Percentiles rank a stretch among this genome's conserved stretches.
These are phyloP conservation scores for Epinephelus awoara DNA, from an alignment of 2,797 vertebrate genomes.

Conservation along the genomic window DNA sequence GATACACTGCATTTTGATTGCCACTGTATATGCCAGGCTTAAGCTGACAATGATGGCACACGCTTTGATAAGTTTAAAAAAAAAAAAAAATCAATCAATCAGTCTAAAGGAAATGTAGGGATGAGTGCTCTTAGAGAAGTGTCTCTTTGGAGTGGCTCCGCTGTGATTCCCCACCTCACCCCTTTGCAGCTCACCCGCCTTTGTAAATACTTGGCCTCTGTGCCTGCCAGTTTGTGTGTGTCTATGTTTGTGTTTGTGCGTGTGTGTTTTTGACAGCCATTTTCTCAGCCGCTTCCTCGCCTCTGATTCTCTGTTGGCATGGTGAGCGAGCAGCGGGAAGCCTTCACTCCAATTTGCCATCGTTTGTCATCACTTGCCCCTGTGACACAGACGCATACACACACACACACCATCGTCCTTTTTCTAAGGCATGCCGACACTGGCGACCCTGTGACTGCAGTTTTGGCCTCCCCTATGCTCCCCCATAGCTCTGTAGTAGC, in stretches of 20 bases:
- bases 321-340: constrained; percentile 78
- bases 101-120: constrained; percentile 25
- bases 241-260: constrained; percentile 46
- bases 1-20: constrained; percentile 31
- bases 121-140: constrained; percentile 19
- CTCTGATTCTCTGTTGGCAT: constrained; percentile 83
- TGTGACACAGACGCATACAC: constrained; percentile 73
- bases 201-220: constrained; percentile 65
- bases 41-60: constrained; percentile 26
- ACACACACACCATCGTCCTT: constrained; percentile 26
- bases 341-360: constrained; percentile 90
- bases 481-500: constrained; percentile 22
- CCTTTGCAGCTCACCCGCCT: constrained; percentile 45
- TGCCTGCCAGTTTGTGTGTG: constrained; percentile 56
- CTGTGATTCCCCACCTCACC: constrained; percentile 49
- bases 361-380: constrained; percentile 88
- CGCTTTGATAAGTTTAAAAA: constrained; percentile 19
- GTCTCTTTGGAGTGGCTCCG: constrained; percentile 32
- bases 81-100: constrained; percentile 15
- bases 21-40: constrained; percentile 13
- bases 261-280: constrained; percentile 70
- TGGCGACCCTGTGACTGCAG: constrained; percentile 54
- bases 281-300: constrained; percentile 77
- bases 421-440: constrained; percentile 47
- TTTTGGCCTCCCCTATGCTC: constrained; percentile 29